Percentiles rank a stretch among this genome's conserved stretches.
These are phyloP conservation scores for Mamestra configurata DNA, from an alignment of 1,140 invertebrate genomes.

Conservation along the genomic window DNA sequence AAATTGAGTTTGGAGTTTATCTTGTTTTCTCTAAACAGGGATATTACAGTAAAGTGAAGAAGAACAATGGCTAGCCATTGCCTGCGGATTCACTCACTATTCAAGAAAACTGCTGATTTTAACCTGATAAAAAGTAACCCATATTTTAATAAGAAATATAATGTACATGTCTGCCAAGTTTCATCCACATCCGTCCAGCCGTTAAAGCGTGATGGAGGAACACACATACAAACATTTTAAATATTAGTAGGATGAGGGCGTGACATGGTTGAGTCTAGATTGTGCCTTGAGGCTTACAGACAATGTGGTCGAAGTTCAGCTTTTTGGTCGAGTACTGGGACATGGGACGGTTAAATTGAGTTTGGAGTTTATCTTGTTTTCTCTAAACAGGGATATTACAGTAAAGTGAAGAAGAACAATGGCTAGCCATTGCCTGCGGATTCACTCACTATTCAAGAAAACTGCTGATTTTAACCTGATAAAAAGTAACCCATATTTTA, in stretches of 20 bases:
- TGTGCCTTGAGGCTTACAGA: conserved; percentile 9
- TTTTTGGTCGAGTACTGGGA: neutral
- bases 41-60: neutral
- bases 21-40: neutral
- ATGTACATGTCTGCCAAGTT: no score
- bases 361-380: neutral
- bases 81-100: neutral
- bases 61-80: no score
- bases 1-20: neutral
- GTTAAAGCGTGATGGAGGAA: neutral
- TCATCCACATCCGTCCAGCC: neutral
- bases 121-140: no score
- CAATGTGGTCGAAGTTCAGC: neutral
- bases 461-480: no score
- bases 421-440: neutral
- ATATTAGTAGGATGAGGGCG: neutral
- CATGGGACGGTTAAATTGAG: neutral
- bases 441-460: neutral
- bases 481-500: no score
- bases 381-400: neutral
- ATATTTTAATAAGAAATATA: no score
- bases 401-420: no score
- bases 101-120: no score
- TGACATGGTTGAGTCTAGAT: neutral
- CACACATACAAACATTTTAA: neutral